Conservation (phyloP, 2,797 vertebrate genomes). For the Jordanella pulchra region DNA sequence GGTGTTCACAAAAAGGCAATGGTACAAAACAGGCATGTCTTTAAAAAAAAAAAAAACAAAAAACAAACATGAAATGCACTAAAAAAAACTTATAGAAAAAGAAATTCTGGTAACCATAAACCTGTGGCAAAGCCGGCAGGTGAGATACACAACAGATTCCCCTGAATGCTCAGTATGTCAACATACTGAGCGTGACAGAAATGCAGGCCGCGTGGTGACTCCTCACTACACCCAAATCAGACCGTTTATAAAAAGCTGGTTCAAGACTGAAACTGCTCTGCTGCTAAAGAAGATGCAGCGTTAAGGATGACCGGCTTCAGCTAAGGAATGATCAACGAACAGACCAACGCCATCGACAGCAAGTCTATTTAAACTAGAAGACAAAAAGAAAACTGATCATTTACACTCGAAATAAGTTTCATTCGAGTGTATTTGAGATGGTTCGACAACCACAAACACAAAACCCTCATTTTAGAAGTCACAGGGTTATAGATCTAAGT, state of each 20-base stretch:
- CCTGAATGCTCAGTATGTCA: constrained; percentile 43
- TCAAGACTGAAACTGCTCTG: constrained; percentile 45
- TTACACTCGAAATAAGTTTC: constrained; percentile 36
- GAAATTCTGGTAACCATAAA: constrained; percentile 43
- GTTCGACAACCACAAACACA: constrained; percentile 20
- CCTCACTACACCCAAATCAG: constrained; percentile 26
- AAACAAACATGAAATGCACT: constrained; percentile 47
- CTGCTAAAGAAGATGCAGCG: constrained; percentile 50
- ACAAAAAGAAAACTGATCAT: constrained; percentile 12
- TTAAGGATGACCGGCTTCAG: constrained; percentile 67
- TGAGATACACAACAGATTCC: constrained; percentile 45
- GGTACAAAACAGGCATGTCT: constrained; percentile 60
- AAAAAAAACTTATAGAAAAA: constrained; percentile 26
- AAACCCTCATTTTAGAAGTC: constrained; percentile 42
- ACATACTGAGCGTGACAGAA: constrained; percentile 46
- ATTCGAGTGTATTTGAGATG: constrained; percentile 43
- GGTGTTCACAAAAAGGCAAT: constrained; percentile 66
- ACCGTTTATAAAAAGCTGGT: constrained; percentile 33
- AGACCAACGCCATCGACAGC: constrained; percentile 38
- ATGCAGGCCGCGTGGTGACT: constrained; percentile 43
- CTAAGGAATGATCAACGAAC: constrained; percentile 62
- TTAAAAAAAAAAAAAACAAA: constrained; percentile 28
- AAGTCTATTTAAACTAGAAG: constrained; percentile 25
- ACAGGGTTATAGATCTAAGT: constrained; percentile 47
- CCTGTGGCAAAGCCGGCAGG: constrained; percentile 38